Evolutionary conservation across 1,140 invertebrate species (phyloP).

Genomic region (Tetramorium parvispinum): DNA sequence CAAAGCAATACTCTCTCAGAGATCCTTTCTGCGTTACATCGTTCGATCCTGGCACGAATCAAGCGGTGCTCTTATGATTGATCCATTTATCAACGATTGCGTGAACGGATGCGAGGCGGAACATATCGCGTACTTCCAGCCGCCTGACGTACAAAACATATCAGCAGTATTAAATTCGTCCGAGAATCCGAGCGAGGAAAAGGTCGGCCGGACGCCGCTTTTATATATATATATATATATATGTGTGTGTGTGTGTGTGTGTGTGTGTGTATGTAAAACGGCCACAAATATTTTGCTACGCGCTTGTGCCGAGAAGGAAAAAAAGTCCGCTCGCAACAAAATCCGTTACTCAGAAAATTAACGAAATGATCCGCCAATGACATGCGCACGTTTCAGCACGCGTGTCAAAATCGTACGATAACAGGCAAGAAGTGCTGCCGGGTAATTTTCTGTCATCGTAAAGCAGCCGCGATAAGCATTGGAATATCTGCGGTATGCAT

Average conservation of each 20-base stretch:
- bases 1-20: background rate
- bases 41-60: slow-evolving; percentile 31
- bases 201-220: slow-evolving; percentile 5
- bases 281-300: slow-evolving; percentile 21
- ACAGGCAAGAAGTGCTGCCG: background rate
- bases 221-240: too few relatives aligned
- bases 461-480: slow-evolving; percentile 33
- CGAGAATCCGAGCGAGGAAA: slow-evolving; percentile 25
- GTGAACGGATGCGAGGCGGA: slow-evolving; percentile 48
- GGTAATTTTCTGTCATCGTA: slow-evolving; percentile 30
- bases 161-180: slow-evolving; percentile 48
- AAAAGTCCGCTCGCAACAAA: background rate
- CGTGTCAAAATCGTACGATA: slow-evolving; percentile 9
- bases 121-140: slow-evolving; percentile 39
- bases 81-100: slow-evolving; percentile 50
- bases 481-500: background rate
- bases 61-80: slow-evolving; percentile 28
- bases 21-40: background rate
- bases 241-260: too few relatives aligned
- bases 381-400: background rate
- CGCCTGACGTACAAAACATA: slow-evolving; percentile 16
- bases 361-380: background rate
- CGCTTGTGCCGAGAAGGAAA: background rate
- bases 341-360: background rate
- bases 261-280: background rate